phyloP scores from a whole-genome alignment of 2,888 invertebrate species.

The Magallana nippona region DNA sequence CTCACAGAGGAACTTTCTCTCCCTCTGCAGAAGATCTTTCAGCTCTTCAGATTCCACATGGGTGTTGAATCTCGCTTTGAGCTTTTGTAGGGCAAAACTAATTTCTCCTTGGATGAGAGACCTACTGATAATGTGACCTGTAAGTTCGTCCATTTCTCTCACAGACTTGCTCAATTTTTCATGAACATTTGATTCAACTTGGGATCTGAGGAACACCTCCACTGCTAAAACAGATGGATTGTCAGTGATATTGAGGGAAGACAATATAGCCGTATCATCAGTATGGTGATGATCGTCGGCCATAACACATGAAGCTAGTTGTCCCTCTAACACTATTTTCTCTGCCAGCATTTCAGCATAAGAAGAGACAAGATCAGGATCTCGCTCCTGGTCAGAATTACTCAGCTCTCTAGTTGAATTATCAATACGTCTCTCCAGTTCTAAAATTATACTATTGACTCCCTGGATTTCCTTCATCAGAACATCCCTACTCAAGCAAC shows the following conservation, averaged over 20 bases:
- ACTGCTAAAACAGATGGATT: conserved; percentile 67
- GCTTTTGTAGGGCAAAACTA: conserved; percentile 79
- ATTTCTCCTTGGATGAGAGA: conserved; percentile 75
- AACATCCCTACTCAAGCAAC: conserved; percentile 61
- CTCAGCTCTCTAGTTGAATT: conserved; percentile 64
- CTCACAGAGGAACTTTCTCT: conserved; percentile 65
- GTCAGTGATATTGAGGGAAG: conserved; percentile 60
- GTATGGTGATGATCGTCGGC: conserved; percentile 59
- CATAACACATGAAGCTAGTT: conserved; percentile 65
- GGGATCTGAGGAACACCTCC: conserved; percentile 71
- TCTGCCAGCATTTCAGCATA: conserved; percentile 88
- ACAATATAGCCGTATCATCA: conserved; percentile 62
- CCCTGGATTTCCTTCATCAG: conserved; percentile 70
- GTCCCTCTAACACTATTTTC: conserved; percentile 80
- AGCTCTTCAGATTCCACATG: conserved; percentile 53
- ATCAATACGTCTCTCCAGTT: conserved; percentile 62
- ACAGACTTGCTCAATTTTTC: conserved; percentile 63
- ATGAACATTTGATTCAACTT: conserved; percentile 69
- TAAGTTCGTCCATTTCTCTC: conserved; percentile 63
- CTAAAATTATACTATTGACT: conserved; percentile 64
- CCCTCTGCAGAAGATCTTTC: conserved; percentile 56
- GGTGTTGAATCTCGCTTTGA: conserved; percentile 83
- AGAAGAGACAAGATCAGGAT: conserved; percentile 83
- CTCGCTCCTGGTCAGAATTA: conserved; percentile 53
- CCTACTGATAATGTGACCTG: conserved; percentile 68